Evolutionary conservation across 2,888 invertebrate genomes (phyloP).

Genomic region (Leptopilina myrica): DNA sequence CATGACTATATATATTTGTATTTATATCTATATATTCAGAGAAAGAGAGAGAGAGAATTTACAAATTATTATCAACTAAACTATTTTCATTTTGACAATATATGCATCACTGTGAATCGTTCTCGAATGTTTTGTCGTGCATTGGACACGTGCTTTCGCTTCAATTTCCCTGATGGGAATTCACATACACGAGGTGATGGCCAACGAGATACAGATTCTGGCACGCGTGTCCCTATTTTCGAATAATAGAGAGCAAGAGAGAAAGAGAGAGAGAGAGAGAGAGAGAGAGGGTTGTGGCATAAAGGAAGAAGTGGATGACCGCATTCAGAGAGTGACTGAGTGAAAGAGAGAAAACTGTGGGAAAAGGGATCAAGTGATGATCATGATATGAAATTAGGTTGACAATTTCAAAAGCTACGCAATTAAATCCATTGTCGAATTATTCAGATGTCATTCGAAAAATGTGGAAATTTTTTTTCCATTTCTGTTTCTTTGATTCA

Average conservation of each 20-base stretch:
- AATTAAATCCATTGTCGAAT: conserved; percentile 19
- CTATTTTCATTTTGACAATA: background rate
- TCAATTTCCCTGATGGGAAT: conserved; percentile 36
- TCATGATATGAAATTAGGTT: conserved; percentile 30
- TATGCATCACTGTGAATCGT: conserved; percentile 19
- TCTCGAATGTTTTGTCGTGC: conserved; percentile 18
- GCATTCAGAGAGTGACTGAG: background rate
- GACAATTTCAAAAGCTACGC: conserved; percentile 25
- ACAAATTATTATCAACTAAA: background rate
- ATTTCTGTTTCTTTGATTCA: too few relatives aligned
- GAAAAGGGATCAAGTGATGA: conserved; percentile 30
- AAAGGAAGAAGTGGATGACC: conserved; percentile 24
- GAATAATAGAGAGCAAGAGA: conserved; percentile 25
- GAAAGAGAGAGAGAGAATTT: background rate
- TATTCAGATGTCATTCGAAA: conserved; percentile 8
- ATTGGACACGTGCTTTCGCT: conserved; percentile 34
- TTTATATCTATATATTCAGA: too few relatives aligned
- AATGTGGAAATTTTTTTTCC: too few relatives aligned
- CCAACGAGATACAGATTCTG: conserved; percentile 36
- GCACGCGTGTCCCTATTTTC: conserved; percentile 35
- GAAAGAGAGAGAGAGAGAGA: conserved; percentile 42
- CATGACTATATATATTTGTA: too few relatives aligned
- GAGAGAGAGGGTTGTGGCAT: conserved; percentile 12
- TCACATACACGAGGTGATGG: conserved; percentile 34
- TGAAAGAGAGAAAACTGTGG: conserved; percentile 37